These are phyloP conservation scores for Aphyosemion australe DNA, from an alignment of 2,113 vertebrate genomes.

Conservation along the genomic window DNA sequence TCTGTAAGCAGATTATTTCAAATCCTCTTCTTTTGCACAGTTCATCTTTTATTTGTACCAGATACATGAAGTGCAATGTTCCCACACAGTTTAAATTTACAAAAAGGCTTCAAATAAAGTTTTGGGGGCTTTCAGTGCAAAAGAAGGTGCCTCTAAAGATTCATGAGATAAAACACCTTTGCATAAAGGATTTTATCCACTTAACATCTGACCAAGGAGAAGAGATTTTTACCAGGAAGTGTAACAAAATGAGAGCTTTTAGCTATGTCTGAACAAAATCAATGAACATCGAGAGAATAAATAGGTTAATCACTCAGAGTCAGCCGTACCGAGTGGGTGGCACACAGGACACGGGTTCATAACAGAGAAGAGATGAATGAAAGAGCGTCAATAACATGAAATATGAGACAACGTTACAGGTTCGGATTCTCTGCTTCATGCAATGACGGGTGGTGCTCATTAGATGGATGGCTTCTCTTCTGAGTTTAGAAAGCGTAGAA, in stretches of 20 bases:
- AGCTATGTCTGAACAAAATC: constrained; percentile 56
- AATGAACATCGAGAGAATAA: constrained; percentile 61
- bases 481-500: neutral
- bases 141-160: neutral
- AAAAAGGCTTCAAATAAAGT: neutral
- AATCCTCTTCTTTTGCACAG: neutral
- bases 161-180: no score
- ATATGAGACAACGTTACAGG: constrained; percentile 38
- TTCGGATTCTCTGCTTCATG: neutral
- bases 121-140: constrained; percentile 6
- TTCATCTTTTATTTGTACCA: neutral
- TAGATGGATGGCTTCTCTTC: neutral
- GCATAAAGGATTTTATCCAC: constrained; percentile 23
- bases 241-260: constrained; percentile 47
- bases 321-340: constrained; percentile 49
- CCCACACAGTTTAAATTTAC: neutral
- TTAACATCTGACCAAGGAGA: constrained; percentile 51
- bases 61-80: neutral
- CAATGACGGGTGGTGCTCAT: neutral
- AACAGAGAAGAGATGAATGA: constrained; percentile 56
- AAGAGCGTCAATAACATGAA: constrained; percentile 52
- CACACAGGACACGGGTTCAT: constrained; percentile 46
- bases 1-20: neutral
- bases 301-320: constrained; percentile 66
- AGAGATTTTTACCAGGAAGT: constrained; percentile 34